Evolutionary conservation across 2,797 vertebrate species (phyloP), one percentile per base, ranked within the genome.

Genomic region (Pangasius sanitwongsei): DNA sequence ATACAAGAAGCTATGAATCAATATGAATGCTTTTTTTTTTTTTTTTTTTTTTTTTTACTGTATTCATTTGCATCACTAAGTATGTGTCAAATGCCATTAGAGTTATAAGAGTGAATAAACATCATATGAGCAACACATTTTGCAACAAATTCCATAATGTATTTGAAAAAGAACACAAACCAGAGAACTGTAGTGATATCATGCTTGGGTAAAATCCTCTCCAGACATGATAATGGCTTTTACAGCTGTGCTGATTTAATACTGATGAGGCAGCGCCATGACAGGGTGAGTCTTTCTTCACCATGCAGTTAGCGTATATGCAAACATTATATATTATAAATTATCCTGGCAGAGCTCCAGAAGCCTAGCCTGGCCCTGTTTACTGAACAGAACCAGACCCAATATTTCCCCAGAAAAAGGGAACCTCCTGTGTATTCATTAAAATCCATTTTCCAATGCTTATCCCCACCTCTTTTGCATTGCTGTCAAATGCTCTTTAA

Each of bases 241-340:
- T 50, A 86, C 90, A 91, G 86, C 86, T 87, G 87, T 89, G 86
- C 86, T 89, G 89, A 90, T 84, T 91, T 91, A 90, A 90, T 81
- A 91, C 28, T 55, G 77, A 90, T 85, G 86, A 70, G 41, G 57
- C 86, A 83, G 28, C 53, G 31, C 41, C 59, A 87, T 88, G 89
- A 87, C 86, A 86, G 85, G 87, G 53, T 86, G 31, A 48, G 50
- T 81, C 89, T 88, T 85, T 87, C 75, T 61, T 83, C 80, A 63
- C 53, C 55, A 67, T 34, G 16, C 67, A 82, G 78, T 87, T 82
- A 75, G 69, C 88, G 88, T 86, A 86, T 87, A 89, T 69, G 25
- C 87, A 87, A 74, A 91, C 57, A 53, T 86, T 83, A 89, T 74
- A 82, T 31, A 74, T 88, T 88, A 87, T 86, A 90, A 87, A 88